Conservation (phyloP, 2,888 invertebrate genomes). For the Congeria kusceri region DNA sequence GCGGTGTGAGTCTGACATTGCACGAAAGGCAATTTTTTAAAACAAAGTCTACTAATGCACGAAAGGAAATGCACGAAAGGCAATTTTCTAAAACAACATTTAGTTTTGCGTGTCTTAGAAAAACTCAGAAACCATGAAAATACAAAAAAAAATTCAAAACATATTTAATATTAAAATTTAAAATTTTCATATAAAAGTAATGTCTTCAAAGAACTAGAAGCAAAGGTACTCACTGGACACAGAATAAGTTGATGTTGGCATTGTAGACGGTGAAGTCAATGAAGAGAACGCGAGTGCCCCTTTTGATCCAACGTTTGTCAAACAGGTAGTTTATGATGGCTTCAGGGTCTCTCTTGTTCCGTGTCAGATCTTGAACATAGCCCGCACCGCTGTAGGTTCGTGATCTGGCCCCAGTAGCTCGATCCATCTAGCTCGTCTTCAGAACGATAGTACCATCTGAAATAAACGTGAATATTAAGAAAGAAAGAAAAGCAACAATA, state of each 20-base stretch:
- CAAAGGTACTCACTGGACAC: slow-evolving; percentile 87
- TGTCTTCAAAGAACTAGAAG: too few species aligned
- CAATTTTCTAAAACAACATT: too few species aligned
- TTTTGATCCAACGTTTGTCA: slow-evolving; percentile 89
- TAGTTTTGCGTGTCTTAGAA: too few species aligned
- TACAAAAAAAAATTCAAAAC: too few species aligned
- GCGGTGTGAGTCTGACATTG: too few species aligned
- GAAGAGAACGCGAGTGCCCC: slow-evolving; percentile 90
- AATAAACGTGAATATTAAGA: background rate
- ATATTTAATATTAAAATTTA: too few species aligned
- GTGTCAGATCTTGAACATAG: slow-evolving; percentile 86
- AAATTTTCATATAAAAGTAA: too few species aligned
- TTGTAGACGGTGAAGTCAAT: slow-evolving; percentile 92
- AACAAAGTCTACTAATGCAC: too few species aligned
- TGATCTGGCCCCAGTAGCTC: slow-evolving; percentile 81
- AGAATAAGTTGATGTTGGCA: slow-evolving; percentile 90
- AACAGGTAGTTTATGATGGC: slow-evolving; percentile 87
- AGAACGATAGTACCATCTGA: slow-evolving; percentile 83
- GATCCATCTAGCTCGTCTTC: slow-evolving; percentile 80
- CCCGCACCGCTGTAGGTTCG: slow-evolving; percentile 85
- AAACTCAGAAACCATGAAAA: too few species aligned
- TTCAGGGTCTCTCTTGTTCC: slow-evolving; percentile 85
- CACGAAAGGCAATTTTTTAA: too few species aligned
- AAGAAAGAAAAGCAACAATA: too few species aligned
- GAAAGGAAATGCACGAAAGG: too few species aligned